Evolutionary conservation across 2,797 vertebrate species (phyloP), one percentile per base, ranked within the genome.

Genomic region (Pampus argenteus): DNA sequence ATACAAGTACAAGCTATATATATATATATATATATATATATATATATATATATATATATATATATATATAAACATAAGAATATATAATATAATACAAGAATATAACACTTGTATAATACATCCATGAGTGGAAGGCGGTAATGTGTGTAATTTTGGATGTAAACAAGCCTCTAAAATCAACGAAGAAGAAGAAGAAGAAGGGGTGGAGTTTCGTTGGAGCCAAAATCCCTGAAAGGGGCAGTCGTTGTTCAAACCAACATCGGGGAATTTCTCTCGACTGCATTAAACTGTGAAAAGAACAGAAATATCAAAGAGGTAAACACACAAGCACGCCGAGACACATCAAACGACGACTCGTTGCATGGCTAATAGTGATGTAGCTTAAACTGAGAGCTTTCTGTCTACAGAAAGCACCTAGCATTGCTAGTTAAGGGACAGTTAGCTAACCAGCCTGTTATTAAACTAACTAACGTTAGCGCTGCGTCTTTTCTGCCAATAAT

Each of bases 141-240:
- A 34, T 48, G 28, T 13, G 23, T 48, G 28, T 13, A 18, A 61
- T 23, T 9, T 14, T 34, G 23, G 22, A 62, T 34, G 29, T 34
- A 11, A 48, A 56, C 28, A 7, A 7, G 5, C 28, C 3, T 29
- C 28, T 29, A 29, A 29, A 29, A 29, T 6, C 28, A 13, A 36
- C 10, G 59, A 18, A 40, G 58, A 69, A 68, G 60, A 75, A 68
- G 86, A 89, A 88, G 52, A 9, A 38, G 47, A 72, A 84, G 91
- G 90, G 94, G 92, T 88, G 93, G 92, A 86, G 87, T 36, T 87
- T 85, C 22, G 58, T 84, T 82, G 82, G 86, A 88, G 84, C 84
- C 85, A 86, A 88, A 91, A 84, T 47, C n/a, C 48, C 56, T 61
- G 49, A 71, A 78, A 79, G 66, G 51, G 34, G 51, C 9, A 71